Base-by-base conservation (phyloP, 2,888 invertebrate genomes). In the Schizaphis graminum region DNA sequence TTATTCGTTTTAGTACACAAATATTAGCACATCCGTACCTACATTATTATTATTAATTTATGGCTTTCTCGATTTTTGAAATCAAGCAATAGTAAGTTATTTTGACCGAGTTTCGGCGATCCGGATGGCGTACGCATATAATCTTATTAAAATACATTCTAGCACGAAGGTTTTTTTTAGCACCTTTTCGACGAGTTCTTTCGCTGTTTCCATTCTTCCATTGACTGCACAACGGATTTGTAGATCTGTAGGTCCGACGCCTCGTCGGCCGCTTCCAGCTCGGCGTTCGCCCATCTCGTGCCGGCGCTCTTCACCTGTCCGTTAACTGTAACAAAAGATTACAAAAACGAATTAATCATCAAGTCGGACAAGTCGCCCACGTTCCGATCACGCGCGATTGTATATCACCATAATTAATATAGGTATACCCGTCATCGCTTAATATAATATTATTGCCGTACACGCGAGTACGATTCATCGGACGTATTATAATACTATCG, bases 261-360 rank as follows among this genome's bases (percentile, higher is more conserved):
- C 96, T 98, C 98, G 96, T 98, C 98, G 95, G 97, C 96, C 49
- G 97, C 96, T 96, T 98, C 98, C 96, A 97, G 97, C 95, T 97
- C 96, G 88, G 96, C 96, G 61, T 95, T 95, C 26, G 95, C 95
- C 95, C 95, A 95, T 91, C 94, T 94, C 87, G 95, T 95, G 10
- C 95, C 95, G 7, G 95, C 94, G 87, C 67, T 77, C 53, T 77
- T 89, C 35, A 53, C 92, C 21, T 89, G 88, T 4, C 77, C 91
- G 90, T 91, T 94, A 4, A 90, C 93, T 94, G 90, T 24, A 28
- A 85, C 47, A 57, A 47, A 57, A 85, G 5, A 67, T 21, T 0
- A 49, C 28, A 41, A 87, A 47, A 53, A 49, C 28, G 35, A 85
- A 57, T 35, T 13, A 56, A 16, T 53, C 35, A 8, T 77, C 21